Evolutionary conservation across 1,140 invertebrate species (phyloP).

Genomic region (Sitophilus oryzae): DNA sequence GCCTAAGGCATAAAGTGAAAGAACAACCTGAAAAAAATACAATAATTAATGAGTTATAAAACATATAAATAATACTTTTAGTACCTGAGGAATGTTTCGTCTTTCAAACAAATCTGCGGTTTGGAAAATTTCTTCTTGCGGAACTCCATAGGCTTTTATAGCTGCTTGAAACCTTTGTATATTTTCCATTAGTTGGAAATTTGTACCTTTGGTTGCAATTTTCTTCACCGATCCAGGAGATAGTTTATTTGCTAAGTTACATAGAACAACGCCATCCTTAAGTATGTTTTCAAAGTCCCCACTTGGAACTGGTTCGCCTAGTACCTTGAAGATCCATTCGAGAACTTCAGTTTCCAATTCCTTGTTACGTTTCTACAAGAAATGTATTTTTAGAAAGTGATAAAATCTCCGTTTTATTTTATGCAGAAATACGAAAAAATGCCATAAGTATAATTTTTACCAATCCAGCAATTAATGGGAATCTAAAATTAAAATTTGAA

Average conservation of each 20-base stretch:
- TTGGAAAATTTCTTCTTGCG: constrained; percentile 96
- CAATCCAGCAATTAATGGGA: no score
- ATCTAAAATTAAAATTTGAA: no score
- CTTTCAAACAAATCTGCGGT: constrained; percentile 96
- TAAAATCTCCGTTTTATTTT: no score
- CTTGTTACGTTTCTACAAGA: constrained; percentile 85
- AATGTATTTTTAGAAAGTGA: no score
- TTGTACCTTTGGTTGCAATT: constrained; percentile 91
- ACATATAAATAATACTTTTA: background rate
- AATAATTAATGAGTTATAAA: constrained; percentile 1
- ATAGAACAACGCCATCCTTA: constrained; percentile 86
- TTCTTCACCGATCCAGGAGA: constrained; percentile 92
- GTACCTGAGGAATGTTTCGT: constrained; percentile 94
- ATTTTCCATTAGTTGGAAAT: constrained; percentile 99
- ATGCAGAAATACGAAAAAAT: no score
- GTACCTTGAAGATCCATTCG: constrained; percentile 82
- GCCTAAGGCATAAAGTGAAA: constrained; percentile 37
- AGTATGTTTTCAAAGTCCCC: constrained; percentile 87
- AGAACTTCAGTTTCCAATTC: constrained; percentile 87
- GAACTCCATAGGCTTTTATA: constrained; percentile 89
- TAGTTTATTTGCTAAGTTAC: constrained; percentile 93
- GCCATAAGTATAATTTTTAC: no score
- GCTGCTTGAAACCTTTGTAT: constrained; percentile 94
- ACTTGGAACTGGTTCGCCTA: constrained; percentile 78
- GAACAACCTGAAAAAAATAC: constrained; percentile 31